phyloP scores from a whole-genome alignment of 2,888 invertebrate species.

The Lochmaea capreae region DNA sequence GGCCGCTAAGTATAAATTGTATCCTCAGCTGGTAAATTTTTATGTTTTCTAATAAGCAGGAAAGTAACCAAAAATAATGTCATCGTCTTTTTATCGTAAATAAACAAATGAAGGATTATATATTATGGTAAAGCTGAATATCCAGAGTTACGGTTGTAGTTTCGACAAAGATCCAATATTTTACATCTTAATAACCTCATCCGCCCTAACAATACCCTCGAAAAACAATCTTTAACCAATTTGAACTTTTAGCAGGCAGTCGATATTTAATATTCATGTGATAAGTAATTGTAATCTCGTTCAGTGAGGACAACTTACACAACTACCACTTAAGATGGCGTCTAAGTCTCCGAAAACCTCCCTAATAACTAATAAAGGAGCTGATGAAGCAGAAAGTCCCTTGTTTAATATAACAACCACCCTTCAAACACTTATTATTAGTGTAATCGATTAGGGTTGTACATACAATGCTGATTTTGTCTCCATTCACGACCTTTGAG shows the following conservation, averaged over 20 bases:
- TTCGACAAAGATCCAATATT: not conserved
- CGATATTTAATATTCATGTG: conserved; percentile 53
- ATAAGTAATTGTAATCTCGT: conserved; percentile 47
- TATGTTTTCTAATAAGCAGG: too few relatives aligned
- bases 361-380: conserved; percentile 63
- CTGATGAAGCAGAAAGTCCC: conserved; percentile 64
- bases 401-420: conserved; percentile 60
- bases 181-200: not conserved
- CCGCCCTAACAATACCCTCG: conserved; percentile 4
- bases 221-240: conserved; percentile 48
- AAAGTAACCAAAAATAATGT: too few relatives aligned
- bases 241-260: conserved; percentile 50
- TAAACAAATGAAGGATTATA: too few relatives aligned
- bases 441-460: conserved; percentile 56
- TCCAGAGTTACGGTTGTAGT: too few relatives aligned
- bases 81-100: too few relatives aligned
- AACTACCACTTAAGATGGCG: conserved; percentile 51
- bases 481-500: conserved; percentile 27
- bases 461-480: conserved; percentile 50
- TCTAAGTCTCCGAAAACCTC: conserved; percentile 56
- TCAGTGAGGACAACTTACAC: conserved; percentile 44
- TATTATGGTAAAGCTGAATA: too few relatives aligned
- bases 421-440: conserved; percentile 59
- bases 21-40: too few relatives aligned
- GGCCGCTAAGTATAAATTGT: too few relatives aligned